Base-by-base conservation (phyloP, 2,113 vertebrate genomes). In the Antennarius striatus region DNA sequence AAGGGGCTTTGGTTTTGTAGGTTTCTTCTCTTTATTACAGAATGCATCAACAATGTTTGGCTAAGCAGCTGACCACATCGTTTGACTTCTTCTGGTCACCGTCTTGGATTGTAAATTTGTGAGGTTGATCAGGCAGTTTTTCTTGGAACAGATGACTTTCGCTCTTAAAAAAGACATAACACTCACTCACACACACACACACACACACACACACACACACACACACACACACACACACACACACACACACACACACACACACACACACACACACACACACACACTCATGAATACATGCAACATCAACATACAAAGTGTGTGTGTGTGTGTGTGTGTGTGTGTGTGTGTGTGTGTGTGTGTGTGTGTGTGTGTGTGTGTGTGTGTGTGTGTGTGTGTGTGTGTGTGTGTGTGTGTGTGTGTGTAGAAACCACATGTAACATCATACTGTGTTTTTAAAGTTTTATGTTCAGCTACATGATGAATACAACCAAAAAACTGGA, bases 21-120 rank as follows among this genome's bases (percentile, higher is more conserved):
- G 79, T 85, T 89, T 90, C 81, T 73, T 74, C 53, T 86, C 79
- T 79, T 81, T 83, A 87, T 89, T 81, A 86, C 81, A 69, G 81
- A 79, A 80, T 78, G 79, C 67, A 80, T 79, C 68, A 77, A 72
- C 76, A 78, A 86, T 91, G 82, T 88, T 90, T 89, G 80, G 82
- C 72, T 88, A 73, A 89, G 86, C 86, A 45, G 72, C 71, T 56
- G 73, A 84, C 85, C 85, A 32, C 86, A 79, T 74, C 56, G 15
- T 79, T 77, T 64, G 63, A 75, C 70, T 85, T 83, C 63, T 80
- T 65, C 73, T 75, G 82, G 81, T 83, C 71, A 80, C 71, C 68
- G 79, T 84, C 75, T 76, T 67, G 63, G 74, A 69, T 53, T 71
- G 75, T 56, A 77, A 81, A 77, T 63, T 77, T 85, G 85, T 81